Evolutionary conservation across 2,888 invertebrate genomes (phyloP).

Genomic region (Limnephilus auricula): DNA sequence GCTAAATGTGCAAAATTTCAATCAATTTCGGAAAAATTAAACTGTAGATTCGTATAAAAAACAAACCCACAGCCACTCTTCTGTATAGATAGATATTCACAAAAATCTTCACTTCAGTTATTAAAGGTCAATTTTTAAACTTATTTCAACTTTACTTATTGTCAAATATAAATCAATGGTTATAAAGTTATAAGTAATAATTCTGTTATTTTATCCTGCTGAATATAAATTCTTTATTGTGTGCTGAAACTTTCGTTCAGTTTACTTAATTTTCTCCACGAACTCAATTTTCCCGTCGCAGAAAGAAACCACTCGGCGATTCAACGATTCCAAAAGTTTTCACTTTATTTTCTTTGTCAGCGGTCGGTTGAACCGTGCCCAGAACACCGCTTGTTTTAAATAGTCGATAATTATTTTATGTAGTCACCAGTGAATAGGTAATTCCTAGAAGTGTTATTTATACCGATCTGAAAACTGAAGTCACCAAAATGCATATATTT

Average conservation of each 20-base stretch:
- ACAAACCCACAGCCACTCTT: no score
- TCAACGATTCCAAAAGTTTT: background rate
- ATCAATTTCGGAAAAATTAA: no score
- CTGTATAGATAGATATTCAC: no score
- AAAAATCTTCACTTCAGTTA: no score
- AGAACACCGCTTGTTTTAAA: background rate
- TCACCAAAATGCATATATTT: no score
- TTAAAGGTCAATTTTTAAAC: no score
- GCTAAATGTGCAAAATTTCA: no score
- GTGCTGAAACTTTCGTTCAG: background rate
- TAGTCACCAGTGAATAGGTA: no score
- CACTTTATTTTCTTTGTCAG: background rate
- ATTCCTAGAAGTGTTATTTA: no score
- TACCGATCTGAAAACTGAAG: no score
- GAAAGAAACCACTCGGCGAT: background rate
- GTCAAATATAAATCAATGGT: background rate
- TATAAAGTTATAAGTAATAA: background rate
- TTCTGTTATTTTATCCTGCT: background rate
- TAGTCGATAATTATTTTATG: background rate
- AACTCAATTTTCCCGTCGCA: background rate
- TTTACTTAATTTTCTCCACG: background rate
- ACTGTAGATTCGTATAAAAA: no score
- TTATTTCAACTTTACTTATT: background rate
- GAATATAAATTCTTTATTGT: background rate
- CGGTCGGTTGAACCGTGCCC: background rate